Percentiles rank a stretch among this genome's conserved stretches.
Conservation (phyloP, 2,113 vertebrate genomes). For the Eretmochelys imbricata region DNA sequence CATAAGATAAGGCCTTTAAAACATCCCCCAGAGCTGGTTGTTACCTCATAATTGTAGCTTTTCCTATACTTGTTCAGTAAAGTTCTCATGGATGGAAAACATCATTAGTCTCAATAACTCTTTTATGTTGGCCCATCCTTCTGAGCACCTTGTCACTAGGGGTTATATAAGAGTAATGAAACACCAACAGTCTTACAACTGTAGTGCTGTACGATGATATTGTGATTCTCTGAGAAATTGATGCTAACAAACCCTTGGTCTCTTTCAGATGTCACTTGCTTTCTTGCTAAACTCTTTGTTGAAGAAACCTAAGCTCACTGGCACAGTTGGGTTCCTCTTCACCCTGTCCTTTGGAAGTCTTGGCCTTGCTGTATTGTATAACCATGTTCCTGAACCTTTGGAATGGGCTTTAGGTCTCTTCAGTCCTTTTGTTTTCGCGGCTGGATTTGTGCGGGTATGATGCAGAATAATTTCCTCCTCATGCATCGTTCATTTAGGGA, state of each 20-base stretch:
- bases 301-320: constrained; percentile 86
- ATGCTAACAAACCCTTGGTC: background rate
- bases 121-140: background rate
- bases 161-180: background rate
- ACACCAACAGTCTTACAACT: background rate
- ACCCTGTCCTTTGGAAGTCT: constrained; percentile 86
- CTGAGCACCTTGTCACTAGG: background rate
- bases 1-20: background rate
- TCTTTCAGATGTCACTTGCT: constrained; percentile 87
- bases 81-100: background rate
- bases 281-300: constrained; percentile 91
- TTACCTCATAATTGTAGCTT: background rate
- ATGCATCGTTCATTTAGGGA: background rate
- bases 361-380: constrained; percentile 86
- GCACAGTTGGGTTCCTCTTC: constrained; percentile 84
- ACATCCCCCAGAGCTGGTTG: background rate
- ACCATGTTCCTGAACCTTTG: constrained; percentile 80
- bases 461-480: background rate
- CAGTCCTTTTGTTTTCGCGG: constrained; percentile 90
- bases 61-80: background rate
- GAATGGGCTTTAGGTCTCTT: constrained; percentile 87
- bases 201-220: background rate
- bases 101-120: background rate
- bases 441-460: constrained; percentile 87
- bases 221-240: background rate